Evolutionary conservation across 1,140 invertebrate genomes (phyloP).

Genomic region (Berghia stephanieae): DNA sequence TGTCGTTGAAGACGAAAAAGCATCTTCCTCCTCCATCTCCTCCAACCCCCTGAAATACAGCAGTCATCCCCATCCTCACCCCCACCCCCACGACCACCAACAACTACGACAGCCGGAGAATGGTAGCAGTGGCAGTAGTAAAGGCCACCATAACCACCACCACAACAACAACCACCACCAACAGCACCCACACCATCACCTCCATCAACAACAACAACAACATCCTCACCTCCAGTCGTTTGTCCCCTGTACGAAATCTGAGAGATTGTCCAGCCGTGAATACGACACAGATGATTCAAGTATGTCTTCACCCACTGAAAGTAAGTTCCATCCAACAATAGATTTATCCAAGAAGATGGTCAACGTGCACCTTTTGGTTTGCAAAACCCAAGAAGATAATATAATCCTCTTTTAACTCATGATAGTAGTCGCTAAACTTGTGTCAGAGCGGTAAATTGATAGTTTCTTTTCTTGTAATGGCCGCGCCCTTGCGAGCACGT

Average conservation of each 20-base stretch:
- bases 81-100: too few relatives aligned
- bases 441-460: neutral
- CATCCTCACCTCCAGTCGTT: too few relatives aligned
- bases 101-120: too few relatives aligned
- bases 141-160: too few relatives aligned
- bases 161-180: too few relatives aligned
- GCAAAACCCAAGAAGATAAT: neutral
- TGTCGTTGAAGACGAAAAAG: conserved; percentile 31
- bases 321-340: conserved; percentile 30
- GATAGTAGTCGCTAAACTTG: neutral
- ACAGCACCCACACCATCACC: conserved; percentile 23
- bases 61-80: neutral
- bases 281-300: conserved; percentile 58
- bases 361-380: neutral
- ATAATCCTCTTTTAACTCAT: neutral
- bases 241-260: neutral
- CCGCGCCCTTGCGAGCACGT: too few relatives aligned
- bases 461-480: too few relatives aligned
- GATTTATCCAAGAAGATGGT: neutral
- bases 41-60: neutral
- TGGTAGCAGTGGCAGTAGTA: conserved; percentile 7
- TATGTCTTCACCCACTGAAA: conserved; percentile 47
- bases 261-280: conserved; percentile 24
- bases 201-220: too few relatives aligned
- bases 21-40: neutral